phyloP scores from a whole-genome alignment of 2,888 invertebrate genomes.

The Timandra comae region DNA sequence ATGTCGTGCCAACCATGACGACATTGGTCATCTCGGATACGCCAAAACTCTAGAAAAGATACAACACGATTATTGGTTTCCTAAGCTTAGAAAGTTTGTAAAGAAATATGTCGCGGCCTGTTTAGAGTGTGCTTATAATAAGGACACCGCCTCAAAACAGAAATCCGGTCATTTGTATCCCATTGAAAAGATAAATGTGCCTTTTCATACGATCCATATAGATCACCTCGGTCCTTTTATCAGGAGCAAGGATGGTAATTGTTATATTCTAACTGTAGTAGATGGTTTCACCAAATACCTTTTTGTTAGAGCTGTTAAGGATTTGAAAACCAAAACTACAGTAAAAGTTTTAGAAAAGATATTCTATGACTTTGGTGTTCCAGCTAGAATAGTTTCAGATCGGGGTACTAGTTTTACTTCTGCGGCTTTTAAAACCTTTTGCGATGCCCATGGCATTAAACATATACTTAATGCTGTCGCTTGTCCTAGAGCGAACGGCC shows the following conservation, averaged over 20 bases:
- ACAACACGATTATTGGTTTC: slow-evolving; percentile 3
- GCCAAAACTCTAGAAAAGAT: slow-evolving; percentile 5
- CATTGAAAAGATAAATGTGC: too few species aligned
- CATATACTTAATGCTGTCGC: slow-evolving; percentile 25
- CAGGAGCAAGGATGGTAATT: neutral
- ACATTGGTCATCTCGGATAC: slow-evolving; percentile 5
- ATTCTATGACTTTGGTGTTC: slow-evolving; percentile 1
- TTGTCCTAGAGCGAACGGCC: slow-evolving; percentile 24
- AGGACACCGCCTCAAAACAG: too few species aligned
- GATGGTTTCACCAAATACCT: too few species aligned
- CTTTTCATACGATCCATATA: too few species aligned
- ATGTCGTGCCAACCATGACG: slow-evolving; percentile 9
- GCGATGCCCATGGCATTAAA: slow-evolving; percentile 23
- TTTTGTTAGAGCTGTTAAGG: slow-evolving; percentile 1
- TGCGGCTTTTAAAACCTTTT: slow-evolving; percentile 29
- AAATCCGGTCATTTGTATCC: too few species aligned
- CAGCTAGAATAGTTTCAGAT: slow-evolving; percentile 1
- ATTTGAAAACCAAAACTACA: slow-evolving; percentile 26
- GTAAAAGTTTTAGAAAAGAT: slow-evolving; percentile 11
- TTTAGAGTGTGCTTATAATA: too few species aligned
- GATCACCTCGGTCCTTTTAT: too few species aligned
- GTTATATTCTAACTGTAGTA: neutral
- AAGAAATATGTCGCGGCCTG: too few species aligned
- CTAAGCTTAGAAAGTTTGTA: too few species aligned
- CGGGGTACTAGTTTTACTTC: slow-evolving; percentile 33